A percentile compares a stretch with the other conserved stretches of the same genome.
These are phyloP conservation scores for Aphelinus certus DNA, from an alignment of 1,140 invertebrate genomes.

Conservation along the genomic window DNA sequence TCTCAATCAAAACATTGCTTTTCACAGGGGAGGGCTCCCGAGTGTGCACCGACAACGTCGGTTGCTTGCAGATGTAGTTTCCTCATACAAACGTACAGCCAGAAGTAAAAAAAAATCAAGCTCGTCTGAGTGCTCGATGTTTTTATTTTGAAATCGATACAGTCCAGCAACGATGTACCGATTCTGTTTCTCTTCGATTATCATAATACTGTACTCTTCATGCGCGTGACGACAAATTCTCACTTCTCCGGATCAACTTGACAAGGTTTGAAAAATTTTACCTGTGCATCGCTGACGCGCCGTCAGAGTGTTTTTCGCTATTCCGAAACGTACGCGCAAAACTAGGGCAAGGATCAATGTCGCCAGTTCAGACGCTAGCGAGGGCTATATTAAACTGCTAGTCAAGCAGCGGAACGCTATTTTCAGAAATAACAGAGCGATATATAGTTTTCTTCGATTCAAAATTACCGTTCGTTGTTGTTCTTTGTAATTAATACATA, in stretches of 20 bases:
- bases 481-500: too few species aligned
- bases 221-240: too few species aligned
- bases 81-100: too few species aligned
- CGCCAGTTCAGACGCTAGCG: slow-evolving; percentile 5
- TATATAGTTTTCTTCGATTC: slow-evolving; percentile 13
- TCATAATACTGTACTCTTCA: too few species aligned
- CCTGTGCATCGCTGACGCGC: too few species aligned
- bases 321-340: slow-evolving; percentile 1
- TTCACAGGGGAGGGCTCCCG: not conserved
- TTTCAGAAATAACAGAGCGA: slow-evolving; percentile 17
- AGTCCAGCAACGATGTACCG: too few species aligned
- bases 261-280: too few species aligned
- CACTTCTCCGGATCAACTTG: too few species aligned
- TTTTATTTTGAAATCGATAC: too few species aligned
- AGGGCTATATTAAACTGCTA: slow-evolving; percentile 20
- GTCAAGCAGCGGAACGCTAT: slow-evolving; percentile 14
- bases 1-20: slow-evolving; percentile 25
- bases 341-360: slow-evolving; percentile 26
- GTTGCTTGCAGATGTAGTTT: not conserved
- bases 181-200: too few species aligned
- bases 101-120: too few species aligned
- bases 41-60: not conserved
- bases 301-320: not conserved
- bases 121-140: too few species aligned
- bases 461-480: not conserved